Conservation (phyloP, 2,113 vertebrate genomes). For the Peromyscus leucopus region DNA sequence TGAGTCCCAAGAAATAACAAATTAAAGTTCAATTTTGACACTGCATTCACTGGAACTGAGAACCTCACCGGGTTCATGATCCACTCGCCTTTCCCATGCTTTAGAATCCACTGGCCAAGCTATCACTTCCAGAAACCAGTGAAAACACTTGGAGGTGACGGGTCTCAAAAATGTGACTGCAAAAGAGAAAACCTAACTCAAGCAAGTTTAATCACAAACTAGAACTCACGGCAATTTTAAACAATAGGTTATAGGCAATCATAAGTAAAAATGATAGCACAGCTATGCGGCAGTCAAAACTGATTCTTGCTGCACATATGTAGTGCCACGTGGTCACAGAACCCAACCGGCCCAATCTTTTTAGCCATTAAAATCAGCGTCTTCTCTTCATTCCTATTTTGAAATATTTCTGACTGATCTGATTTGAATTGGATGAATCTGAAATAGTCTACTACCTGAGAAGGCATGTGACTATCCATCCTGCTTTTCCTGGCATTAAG, state of each 20-base stretch:
- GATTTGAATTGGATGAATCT: not conserved
- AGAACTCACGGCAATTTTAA: not conserved
- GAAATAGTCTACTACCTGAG: not conserved
- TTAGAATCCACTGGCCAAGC: not conserved
- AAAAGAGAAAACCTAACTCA: conserved; percentile 2
- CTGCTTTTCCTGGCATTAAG: not conserved
- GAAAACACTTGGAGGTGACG: not conserved
- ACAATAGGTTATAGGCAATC: not conserved
- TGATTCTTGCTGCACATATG: not conserved
- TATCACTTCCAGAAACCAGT: not conserved
- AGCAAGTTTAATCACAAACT: conserved; percentile 27
- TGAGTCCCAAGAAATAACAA: conserved; percentile 18
- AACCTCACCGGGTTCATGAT: not conserved
- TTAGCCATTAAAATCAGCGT: not conserved
- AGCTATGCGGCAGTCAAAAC: not conserved
- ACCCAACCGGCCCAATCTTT: not conserved
- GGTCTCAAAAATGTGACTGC: not conserved
- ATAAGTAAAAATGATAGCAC: not conserved
- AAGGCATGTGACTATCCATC: not conserved
- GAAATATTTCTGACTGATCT: conserved; percentile 31
- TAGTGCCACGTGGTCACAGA: not conserved
- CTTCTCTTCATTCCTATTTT: not conserved
- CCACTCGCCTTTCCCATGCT: not conserved
- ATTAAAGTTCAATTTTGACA: not conserved
- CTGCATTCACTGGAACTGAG: not conserved